phyloP scores from a whole-genome alignment of 2,797 vertebrate genomes.

The Paedocypris micromegethes region DNA sequence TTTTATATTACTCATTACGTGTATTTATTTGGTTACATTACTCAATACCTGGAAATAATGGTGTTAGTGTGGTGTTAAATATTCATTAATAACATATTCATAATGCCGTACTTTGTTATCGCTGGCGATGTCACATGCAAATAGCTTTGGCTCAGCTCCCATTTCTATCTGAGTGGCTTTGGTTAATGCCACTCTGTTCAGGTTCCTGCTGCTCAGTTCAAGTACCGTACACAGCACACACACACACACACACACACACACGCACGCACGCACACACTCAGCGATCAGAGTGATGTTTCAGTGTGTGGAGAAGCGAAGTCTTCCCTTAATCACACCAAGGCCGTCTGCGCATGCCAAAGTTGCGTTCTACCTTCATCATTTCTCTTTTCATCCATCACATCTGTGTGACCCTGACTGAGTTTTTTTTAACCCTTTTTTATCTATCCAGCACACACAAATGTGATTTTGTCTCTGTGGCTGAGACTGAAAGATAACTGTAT shows the following conservation, averaged over 20 bases:
- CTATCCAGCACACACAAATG: background rate
- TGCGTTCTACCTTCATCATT: constrained; percentile 20
- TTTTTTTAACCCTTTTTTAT: background rate
- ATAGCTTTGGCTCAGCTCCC: too few species aligned
- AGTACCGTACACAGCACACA: background rate
- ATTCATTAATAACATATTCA: too few species aligned
- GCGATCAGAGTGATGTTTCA: constrained; percentile 29
- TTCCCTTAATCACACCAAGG: constrained; percentile 2
- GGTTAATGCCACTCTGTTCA: too few species aligned
- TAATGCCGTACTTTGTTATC: too few species aligned
- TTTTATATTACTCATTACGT: too few species aligned
- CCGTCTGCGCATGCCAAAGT: background rate
- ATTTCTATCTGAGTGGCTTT: too few species aligned
- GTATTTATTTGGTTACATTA: too few species aligned
- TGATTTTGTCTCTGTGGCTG: constrained; percentile 1
- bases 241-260: constrained; percentile 28
- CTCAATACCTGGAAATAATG: too few species aligned
- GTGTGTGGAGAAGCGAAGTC: constrained; percentile 9
- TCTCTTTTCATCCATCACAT: constrained; percentile 8
- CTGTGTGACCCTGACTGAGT: background rate
- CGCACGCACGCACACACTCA: constrained; percentile 18
- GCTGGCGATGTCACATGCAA: too few species aligned
- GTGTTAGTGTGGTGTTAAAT: too few species aligned
- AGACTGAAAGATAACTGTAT: background rate
- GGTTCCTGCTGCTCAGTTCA: too few species aligned